Evolutionary conservation across 2,888 invertebrate genomes (phyloP), one percentile per base, ranked within the genome.

Genomic region (Pycnomerus fuliginosus): DNA sequence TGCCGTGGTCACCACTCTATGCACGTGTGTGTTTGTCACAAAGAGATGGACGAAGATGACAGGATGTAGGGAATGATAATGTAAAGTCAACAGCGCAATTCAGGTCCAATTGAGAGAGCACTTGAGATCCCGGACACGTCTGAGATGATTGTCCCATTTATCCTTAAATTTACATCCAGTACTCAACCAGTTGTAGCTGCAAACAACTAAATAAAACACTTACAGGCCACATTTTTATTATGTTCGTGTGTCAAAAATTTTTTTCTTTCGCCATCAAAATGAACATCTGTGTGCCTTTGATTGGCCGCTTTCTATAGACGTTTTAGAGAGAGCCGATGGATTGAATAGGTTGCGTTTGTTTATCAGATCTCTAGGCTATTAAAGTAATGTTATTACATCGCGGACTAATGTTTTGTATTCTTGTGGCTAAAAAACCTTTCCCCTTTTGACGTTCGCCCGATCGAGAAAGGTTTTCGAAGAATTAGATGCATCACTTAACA

Each of bases 291-390:
- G 34, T 51, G 52, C 55, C 60, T 64, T 64, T 60, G 60, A 62
- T 60, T 56, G 58, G 56, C 25, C 68, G 68, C 63, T 68, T 69
- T 69, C 67, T 68, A 69, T 64, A 67, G 67, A 64, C 66, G 67
- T 69, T 69, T 69, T 67, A 67, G 64, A 23, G 43, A 39, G 43
- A 30, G 32, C 35, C 38, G 47, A 30, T 35, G 33, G 40, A 43
- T 42, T 47, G 47, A 47, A 47, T 47, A 43, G 48, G 40, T 43
- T 40, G 44, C 43, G 48, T 50, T 50, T 54, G 56, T 60, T 61
- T 60, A 60, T 60, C 59, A 51, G 60, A 60, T 60, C 59, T 58
- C 53, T 55, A 27, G 32, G 53, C 48, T 59, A 57, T 58, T 58
- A 56, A 55, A 55, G 58, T 58, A 55, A 56, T 58, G 60, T 58